Evolutionary conservation across 2,888 invertebrate genomes (phyloP).

Genomic region (Drosophila gaucha): DNA sequence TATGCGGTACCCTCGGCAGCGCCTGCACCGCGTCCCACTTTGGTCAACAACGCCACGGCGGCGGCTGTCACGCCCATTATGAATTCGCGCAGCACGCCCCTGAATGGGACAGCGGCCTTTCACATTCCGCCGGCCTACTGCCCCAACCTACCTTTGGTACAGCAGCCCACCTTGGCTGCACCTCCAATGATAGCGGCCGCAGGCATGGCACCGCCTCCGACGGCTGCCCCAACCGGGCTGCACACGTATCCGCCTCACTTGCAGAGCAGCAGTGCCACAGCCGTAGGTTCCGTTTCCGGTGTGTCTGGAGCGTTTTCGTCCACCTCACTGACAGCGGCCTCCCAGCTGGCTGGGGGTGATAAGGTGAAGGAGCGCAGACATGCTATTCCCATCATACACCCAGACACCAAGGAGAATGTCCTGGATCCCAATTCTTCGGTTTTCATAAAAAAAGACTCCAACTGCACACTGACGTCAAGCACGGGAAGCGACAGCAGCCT

Average conservation of each 20-base stretch:
- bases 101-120: slow-evolving; percentile 69
- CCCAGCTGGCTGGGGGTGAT: slow-evolving; percentile 28
- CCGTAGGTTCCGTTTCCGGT: slow-evolving; percentile 28
- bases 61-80: slow-evolving; percentile 54
- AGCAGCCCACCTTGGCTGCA: slow-evolving; percentile 41
- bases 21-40: slow-evolving; percentile 61
- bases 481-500: slow-evolving; percentile 52
- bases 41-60: slow-evolving; percentile 52
- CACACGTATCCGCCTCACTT: slow-evolving; percentile 53
- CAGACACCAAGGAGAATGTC: slow-evolving; percentile 80
- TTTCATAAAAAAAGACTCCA: slow-evolving; percentile 61
- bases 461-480: slow-evolving; percentile 52
- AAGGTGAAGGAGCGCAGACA: slow-evolving; percentile 71
- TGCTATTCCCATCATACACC: slow-evolving; percentile 84
- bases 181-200: slow-evolving; percentile 60
- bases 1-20: slow-evolving; percentile 61
- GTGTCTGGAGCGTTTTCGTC: slow-evolving; percentile 36
- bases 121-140: slow-evolving; percentile 70
- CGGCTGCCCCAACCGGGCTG: slow-evolving; percentile 43
- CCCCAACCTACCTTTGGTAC: slow-evolving; percentile 57
- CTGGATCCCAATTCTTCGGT: slow-evolving; percentile 70
- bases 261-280: slow-evolving; percentile 43
- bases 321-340: slow-evolving; percentile 23
- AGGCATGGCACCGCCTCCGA: slow-evolving; percentile 33
- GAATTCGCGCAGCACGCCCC: slow-evolving; percentile 50